A percentile compares a stretch with the other conserved stretches of the same genome.
These are phyloP conservation scores for Amiota communis DNA, from an alignment of 2,888 invertebrate species.

Conservation along the genomic window DNA sequence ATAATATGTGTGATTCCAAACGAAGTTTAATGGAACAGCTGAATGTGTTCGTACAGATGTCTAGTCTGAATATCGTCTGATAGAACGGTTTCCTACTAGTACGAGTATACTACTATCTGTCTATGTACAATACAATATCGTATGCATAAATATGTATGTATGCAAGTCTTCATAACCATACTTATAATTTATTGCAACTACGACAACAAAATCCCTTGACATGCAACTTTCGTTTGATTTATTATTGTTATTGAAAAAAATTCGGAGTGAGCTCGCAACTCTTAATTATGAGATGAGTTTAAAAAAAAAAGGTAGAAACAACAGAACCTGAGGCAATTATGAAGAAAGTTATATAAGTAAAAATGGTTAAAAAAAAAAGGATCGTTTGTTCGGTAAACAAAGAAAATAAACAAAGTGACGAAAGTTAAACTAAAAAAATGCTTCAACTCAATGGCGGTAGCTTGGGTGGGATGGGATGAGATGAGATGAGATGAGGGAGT, in stretches of 20 bases:
- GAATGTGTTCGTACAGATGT: no score
- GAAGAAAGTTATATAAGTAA: background rate
- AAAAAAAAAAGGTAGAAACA: background rate
- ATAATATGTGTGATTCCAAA: no score
- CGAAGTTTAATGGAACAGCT: no score
- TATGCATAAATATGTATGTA: background rate
- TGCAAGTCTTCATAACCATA: background rate
- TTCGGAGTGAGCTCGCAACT: slow-evolving; percentile 59
- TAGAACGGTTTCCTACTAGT: no score
- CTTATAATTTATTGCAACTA: slow-evolving; percentile 68
- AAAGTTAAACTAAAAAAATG: background rate
- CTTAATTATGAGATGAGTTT: slow-evolving; percentile 61
- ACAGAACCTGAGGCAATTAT: background rate
- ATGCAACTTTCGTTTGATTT: slow-evolving; percentile 68
- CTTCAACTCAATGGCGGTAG: background rate
- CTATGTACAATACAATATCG: background rate
- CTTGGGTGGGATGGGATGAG: background rate
- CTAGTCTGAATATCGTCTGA: no score
- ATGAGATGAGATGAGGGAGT: no score
- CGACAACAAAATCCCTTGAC: slow-evolving; percentile 57
- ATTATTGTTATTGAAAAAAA: slow-evolving; percentile 72
- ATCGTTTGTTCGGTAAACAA: background rate
- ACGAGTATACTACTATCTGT: no score
- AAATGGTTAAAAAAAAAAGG: no score
- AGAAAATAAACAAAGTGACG: background rate